Base-by-base conservation (phyloP, 2,113 vertebrate genomes). In the Corythornis madagascariensis region DNA sequence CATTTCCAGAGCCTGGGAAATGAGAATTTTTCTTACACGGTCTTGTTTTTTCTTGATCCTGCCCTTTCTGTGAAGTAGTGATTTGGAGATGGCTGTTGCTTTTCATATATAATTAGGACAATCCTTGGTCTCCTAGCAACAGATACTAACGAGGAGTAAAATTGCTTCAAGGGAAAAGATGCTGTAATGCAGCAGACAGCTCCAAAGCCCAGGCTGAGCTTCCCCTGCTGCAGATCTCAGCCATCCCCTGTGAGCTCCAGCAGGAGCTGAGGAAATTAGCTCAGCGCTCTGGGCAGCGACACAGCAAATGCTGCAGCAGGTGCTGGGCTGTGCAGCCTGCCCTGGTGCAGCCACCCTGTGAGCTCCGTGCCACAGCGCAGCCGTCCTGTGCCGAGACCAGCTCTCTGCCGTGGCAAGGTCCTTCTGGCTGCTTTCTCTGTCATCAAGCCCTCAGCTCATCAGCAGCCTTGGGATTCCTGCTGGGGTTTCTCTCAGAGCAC, bases 121-220 rank as follows among this genome's bases (percentile, higher is more conserved):
- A 57, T 91, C 87, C 78, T 67, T 38, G 35, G 48, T 95, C 78
- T 92, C 91, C 72, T 94, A 87, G 93, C 90, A 93, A 94, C 84
- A 56, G 47, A 76, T 57, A 61, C 47, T 73, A 52, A 83, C 64
- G n/a, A 77, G 60, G n/a, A 89, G 69, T 60, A 67, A 47, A 90
- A 64, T 55, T 38, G 31, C 75, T 90, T 90, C 59, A 76, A 79
- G 81, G 82, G 48, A 75, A 26, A 57, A 70, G 71, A 60, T 83
- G 50, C 45, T 79, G 78, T 55, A 53, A 70, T 47, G 29, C 48
- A 77, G 77, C 63, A 72, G 71, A 47, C 28, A 47, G 71, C 50
- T 73, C 26, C 71, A n/a, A 48, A 89, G 78, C 67, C 50, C 70
- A 31, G 35, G 47, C 81, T 73, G 77, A 77, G 84, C 81, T 73